Base-by-base conservation (phyloP, 2,797 vertebrate species). In the Knipowitschia caucasica region DNA sequence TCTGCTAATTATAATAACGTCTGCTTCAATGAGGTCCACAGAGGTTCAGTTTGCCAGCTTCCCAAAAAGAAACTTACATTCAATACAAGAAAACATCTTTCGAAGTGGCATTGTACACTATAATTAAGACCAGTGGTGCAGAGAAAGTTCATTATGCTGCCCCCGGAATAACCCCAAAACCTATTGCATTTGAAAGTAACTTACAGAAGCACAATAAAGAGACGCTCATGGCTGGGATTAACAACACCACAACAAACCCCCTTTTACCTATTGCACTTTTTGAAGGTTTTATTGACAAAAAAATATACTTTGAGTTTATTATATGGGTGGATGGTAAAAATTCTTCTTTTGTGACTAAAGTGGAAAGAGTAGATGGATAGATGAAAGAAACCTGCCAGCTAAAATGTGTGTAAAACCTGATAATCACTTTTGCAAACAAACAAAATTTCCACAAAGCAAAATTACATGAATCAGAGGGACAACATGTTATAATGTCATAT, bases 151-250 rank as follows among this genome's bases (percentile, higher is more conserved):
- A 58, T 53, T 61, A 34, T 35, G 59, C 23, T 40, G 47, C 36
- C 62, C 57, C 34, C 42, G 47, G 59, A 67, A 76, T 64, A 73
- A 58, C 58, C 54, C 21, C 10, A 71, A 71, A 46, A 64, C 25
- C 17, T 78, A 81, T 71, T 74, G 66, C 56, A 73, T 62, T 77
- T 25, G 52, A 66, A 75, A 57, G 43, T 57, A 51, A 64, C 50
- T n/a, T 40, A 31, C 45, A 12, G 60, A 14, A 33, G 54, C 24
- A 39, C 42, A 62, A 46, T 49, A 30, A 56, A 43, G 46, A 34
- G 67, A 35, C 53, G 49, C 54, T 67, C 53, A 61, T 62, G 65
- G 64, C 46, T 23, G 46, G 4, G 64, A 67, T 66, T 68, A 56
- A 54, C 31, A 6, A 21, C 6, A 21, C 42, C 54, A 63, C 69